Percentiles rank a stretch among this genome's conserved stretches.
Conservation (phyloP, 2,888 invertebrate genomes). For the Vanessa cardui region DNA sequence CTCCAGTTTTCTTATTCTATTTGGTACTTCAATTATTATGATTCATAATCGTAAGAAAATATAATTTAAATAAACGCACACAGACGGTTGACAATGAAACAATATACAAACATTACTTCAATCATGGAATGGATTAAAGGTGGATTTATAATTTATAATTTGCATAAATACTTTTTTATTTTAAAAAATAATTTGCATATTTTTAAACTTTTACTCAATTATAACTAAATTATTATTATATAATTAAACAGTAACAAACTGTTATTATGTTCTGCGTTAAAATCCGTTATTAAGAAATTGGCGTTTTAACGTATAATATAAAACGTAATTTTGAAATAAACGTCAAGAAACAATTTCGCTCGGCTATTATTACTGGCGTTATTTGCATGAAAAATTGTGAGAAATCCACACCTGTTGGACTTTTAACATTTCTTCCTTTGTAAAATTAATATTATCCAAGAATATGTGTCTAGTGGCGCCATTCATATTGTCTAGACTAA, state of each 20-base stretch:
- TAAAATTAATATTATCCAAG: slow-evolving; percentile 1
- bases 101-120: no score
- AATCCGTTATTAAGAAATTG: slow-evolving; percentile 3
- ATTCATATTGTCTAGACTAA: slow-evolving; percentile 6
- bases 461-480: not conserved
- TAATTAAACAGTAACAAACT: not conserved
- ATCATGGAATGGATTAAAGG: no score
- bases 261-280: not conserved
- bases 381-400: slow-evolving; percentile 38
- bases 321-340: slow-evolving; percentile 20
- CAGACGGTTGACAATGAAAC: no score
- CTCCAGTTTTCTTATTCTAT: no score
- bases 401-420: slow-evolving; percentile 26
- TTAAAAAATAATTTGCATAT: not conserved
- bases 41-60: no score
- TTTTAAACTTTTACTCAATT: not conserved
- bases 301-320: slow-evolving; percentile 7
- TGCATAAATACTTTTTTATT: not conserved
- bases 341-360: slow-evolving; percentile 13
- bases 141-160: no score
- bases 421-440: slow-evolving; percentile 1
- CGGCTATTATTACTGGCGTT: slow-evolving; percentile 15
- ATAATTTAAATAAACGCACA: no score
- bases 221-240: not conserved
- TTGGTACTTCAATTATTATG: no score